Base-by-base conservation (phyloP, 2,888 invertebrate genomes). In the Euphydryas editha region DNA sequence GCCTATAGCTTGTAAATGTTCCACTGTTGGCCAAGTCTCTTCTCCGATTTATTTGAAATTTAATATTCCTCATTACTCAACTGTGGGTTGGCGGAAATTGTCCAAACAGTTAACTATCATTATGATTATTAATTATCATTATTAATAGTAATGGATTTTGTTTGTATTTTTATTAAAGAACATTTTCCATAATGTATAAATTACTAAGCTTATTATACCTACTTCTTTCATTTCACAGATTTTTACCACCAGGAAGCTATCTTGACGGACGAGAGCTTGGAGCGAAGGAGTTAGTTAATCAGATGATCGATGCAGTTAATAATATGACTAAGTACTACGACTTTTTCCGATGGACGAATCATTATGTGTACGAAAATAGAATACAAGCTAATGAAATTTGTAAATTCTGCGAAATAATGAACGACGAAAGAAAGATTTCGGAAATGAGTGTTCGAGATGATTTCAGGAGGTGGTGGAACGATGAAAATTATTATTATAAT, bases 271-370 rank as follows among this genome's bases (percentile, higher is more conserved):
- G 70, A 15, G 68, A 76, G 11, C 68, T 78, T 5, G 76, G 76
- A 7, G 71, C 79, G 0, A 59, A 67, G n/a, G 65, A 70, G 10
- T 67, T 81, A 15, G 80, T 80, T 0, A 68, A 66, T 8, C 62
- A 63, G 13, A 81, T 82, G 75, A 67, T 72, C 42, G 72, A 73
- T 2, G 71, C 81, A 24, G 75, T 76, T 11, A 68, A 67, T 5
- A 72, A 81, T 62, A 67, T 67, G 6, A 71, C 69, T 0, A 51
- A 58, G 2, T 81, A 79, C 68, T 61, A 77, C 36, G 75, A 79
- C 7, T 81, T 72, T 69, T 81, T 81, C 64, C 68, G 76, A 8
- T 82, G 82, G 81, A 73, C 73, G 42, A 80, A 78, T 61, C 79
- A 79, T 63, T 79, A 68, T 39, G 49, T 8, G 24, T 78, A 78